Conservation (phyloP, 1,140 invertebrate species). For the Achatina immaculata region DNA sequence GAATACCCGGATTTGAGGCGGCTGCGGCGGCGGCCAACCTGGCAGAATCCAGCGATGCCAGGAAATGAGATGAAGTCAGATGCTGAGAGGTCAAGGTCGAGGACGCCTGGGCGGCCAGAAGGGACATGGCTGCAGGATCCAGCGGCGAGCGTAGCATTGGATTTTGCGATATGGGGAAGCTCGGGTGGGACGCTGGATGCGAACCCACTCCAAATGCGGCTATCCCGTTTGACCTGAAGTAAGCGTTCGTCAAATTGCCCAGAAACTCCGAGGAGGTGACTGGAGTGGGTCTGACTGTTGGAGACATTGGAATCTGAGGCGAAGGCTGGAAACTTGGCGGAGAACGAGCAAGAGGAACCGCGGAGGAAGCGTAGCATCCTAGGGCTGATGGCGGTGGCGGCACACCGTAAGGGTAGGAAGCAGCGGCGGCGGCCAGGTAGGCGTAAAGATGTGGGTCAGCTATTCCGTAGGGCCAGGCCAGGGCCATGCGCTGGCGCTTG, state of each 20-base stretch:
- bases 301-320: constrained; percentile 27
- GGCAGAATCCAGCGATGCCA: constrained; percentile 45
- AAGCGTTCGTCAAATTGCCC: constrained; percentile 39
- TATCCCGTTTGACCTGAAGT: constrained; percentile 41
- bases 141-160: constrained; percentile 20
- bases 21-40: constrained; percentile 45
- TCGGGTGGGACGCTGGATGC: not conserved
- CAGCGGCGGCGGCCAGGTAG: constrained; percentile 88
- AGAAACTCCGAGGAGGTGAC: constrained; percentile 25
- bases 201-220: constrained; percentile 8
- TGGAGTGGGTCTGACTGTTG: constrained; percentile 7
- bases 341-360: not conserved
- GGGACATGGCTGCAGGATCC: constrained; percentile 43
- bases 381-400: constrained; percentile 50
- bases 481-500: constrained; percentile 92
- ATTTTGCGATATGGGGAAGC: not conserved
- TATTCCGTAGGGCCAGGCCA: constrained; percentile 89
- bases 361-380: constrained; percentile 49
- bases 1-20: constrained; percentile 37
- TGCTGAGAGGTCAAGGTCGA: constrained; percentile 33
- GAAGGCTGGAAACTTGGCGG: constrained; percentile 36
- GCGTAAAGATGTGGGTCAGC: constrained; percentile 90
- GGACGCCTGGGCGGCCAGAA: constrained; percentile 35
- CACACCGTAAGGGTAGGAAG: constrained; percentile 72
- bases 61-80: constrained; percentile 42